phyloP scores from a whole-genome alignment of 2,113 vertebrate genomes.

The Pluvianellus socialis region DNA sequence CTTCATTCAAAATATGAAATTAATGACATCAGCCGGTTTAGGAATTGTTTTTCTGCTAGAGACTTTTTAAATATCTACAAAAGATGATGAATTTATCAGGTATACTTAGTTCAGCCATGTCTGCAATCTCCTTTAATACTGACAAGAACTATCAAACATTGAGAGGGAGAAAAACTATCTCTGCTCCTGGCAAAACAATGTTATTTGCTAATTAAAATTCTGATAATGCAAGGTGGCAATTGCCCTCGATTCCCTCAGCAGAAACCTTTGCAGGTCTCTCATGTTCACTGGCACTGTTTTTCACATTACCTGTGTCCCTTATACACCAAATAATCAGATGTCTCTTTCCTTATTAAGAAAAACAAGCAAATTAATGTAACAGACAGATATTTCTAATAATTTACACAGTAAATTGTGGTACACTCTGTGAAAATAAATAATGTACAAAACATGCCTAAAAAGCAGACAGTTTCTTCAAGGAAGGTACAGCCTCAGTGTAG shows the following conservation, averaged over 20 bases:
- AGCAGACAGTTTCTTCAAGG: background rate
- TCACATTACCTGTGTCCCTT: background rate
- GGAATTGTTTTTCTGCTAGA: background rate
- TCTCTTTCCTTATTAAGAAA: background rate
- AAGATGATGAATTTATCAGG: background rate
- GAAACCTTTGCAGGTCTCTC: background rate
- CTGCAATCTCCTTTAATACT: background rate
- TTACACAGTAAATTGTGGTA: background rate
- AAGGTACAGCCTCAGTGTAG: background rate
- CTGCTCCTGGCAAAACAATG: background rate
- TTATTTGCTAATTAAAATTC: background rate
- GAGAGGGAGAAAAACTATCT: background rate
- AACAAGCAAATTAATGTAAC: background rate
- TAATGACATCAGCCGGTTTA: background rate
- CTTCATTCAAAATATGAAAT: background rate
- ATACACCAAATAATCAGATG: slow-evolving; percentile 30
- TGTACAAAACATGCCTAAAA: background rate
- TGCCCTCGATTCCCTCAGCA: background rate
- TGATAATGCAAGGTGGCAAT: background rate
- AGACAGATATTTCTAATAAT: background rate
- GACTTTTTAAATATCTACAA: background rate
- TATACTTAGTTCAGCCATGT: background rate
- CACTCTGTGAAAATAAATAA: background rate
- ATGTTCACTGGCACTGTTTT: background rate
- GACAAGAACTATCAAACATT: background rate